A percentile compares a stretch with the other conserved stretches of the same genome.
Conservation (phyloP, 1,140 invertebrate species). For the Cotesia vestalis region DNA sequence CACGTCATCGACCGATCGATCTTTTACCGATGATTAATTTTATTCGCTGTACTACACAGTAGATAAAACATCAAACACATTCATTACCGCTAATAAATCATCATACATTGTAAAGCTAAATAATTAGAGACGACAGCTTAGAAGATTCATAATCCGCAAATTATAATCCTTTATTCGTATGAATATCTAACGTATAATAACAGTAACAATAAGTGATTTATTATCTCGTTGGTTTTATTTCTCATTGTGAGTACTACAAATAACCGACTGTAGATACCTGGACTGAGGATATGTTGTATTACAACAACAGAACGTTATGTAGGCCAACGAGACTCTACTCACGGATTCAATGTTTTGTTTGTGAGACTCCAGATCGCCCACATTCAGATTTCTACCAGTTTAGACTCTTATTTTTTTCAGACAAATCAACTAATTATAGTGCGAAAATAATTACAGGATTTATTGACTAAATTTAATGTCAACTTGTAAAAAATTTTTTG, state of each 20-base stretch:
- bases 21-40: background rate
- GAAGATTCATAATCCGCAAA: too few relatives aligned
- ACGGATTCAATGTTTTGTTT: background rate
- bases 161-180: too few relatives aligned
- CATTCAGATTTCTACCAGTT: background rate
- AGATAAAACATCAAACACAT: background rate
- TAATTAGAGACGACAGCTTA: too few relatives aligned
- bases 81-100: background rate
- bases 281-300: background rate
- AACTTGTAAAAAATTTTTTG: too few relatives aligned
- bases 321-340: conserved; percentile 12
- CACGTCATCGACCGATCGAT: conserved; percentile 22
- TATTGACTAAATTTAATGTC: too few relatives aligned
- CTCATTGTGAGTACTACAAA: background rate
- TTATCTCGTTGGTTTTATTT: background rate
- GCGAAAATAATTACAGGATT: too few relatives aligned
- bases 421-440: too few relatives aligned
- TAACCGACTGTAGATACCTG: background rate
- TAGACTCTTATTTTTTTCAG: too few relatives aligned
- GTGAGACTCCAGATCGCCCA: conserved; percentile 10
- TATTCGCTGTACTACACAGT: background rate
- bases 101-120: background rate
- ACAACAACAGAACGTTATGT: background rate
- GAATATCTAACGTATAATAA: too few relatives aligned
- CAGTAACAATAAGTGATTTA: background rate